Conservation (phyloP, 2,888 invertebrate genomes). For the Ischnura elegans region DNA sequence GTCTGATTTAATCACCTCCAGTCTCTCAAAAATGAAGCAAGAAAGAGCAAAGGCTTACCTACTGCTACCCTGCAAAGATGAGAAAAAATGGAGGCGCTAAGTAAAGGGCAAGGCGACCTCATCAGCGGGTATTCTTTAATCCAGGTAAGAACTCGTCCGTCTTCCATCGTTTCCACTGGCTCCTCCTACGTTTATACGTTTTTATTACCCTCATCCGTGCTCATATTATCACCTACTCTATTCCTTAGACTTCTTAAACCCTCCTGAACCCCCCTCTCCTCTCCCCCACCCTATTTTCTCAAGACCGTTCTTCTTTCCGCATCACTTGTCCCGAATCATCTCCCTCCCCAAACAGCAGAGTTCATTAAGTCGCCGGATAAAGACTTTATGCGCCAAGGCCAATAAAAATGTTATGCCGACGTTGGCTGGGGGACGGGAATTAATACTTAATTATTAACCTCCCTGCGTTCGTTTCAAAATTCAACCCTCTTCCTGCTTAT, state of each 20-base stretch:
- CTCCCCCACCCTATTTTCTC: not conserved
- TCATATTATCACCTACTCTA: not conserved
- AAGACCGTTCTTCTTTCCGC: constrained; percentile 18
- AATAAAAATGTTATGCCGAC: constrained; percentile 37
- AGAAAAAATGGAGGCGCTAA: not conserved
- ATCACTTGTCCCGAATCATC: constrained; percentile 55
- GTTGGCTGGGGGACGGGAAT: not conserved
- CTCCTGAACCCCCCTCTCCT: not conserved
- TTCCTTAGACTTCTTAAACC: constrained; percentile 3
- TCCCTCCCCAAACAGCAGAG: constrained; percentile 28
- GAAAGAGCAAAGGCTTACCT: too few species aligned
- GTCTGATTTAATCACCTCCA: too few species aligned
- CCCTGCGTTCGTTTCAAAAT: not conserved
- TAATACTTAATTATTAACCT: constrained; percentile 58
- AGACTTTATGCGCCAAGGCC: constrained; percentile 22
- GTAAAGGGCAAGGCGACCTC: constrained; percentile 50
- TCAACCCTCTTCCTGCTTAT: not conserved
- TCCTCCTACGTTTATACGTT: not conserved
- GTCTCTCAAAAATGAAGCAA: not conserved
- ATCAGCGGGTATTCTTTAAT: constrained; percentile 58
- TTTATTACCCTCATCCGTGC: not conserved
- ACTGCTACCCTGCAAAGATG: not conserved
- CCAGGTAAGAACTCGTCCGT: constrained; percentile 21
- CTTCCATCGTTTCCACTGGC: not conserved
- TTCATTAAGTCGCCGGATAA: constrained; percentile 51